These are phyloP conservation scores for Peromyscus melanophrys DNA, from an alignment of 2,797 vertebrate species.

Conservation along the genomic window DNA sequence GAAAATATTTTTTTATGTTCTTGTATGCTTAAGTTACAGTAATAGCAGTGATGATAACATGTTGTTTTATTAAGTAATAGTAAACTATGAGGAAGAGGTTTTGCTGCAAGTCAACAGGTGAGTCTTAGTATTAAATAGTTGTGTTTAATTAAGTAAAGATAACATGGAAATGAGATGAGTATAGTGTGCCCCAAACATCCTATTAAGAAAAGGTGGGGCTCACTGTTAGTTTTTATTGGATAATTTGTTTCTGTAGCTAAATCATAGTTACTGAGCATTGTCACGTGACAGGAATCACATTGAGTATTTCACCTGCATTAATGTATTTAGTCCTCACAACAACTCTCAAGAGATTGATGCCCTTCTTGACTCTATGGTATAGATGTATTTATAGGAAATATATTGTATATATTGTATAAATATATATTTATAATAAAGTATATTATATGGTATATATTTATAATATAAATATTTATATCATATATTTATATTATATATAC, in stretches of 20 bases:
- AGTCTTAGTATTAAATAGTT: not conserved
- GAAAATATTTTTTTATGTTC: conserved; percentile 59
- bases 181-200: not conserved
- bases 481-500: too few relatives aligned
- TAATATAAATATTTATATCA: too few relatives aligned
- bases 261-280: not conserved
- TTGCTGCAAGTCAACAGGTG: not conserved
- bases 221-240: conserved; percentile 40
- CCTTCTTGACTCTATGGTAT: not conserved
- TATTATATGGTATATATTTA: too few relatives aligned
- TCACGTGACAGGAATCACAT: too few relatives aligned
- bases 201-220: not conserved
- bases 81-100: conserved; percentile 29
- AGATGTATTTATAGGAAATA: not conserved
- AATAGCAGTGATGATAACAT: not conserved
- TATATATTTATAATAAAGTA: too few relatives aligned
- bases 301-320: not conserved
- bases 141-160: conserved; percentile 7
- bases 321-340: not conserved
- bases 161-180: not conserved
- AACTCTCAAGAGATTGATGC: not conserved
- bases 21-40: conserved; percentile 13
- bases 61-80: conserved; percentile 34
- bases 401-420: not conserved
- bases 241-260: conserved; percentile 37